Evolutionary conservation across 2,888 invertebrate genomes (phyloP), one percentile per base, ranked within the genome.

Genomic region (Latheticus oryzae): DNA sequence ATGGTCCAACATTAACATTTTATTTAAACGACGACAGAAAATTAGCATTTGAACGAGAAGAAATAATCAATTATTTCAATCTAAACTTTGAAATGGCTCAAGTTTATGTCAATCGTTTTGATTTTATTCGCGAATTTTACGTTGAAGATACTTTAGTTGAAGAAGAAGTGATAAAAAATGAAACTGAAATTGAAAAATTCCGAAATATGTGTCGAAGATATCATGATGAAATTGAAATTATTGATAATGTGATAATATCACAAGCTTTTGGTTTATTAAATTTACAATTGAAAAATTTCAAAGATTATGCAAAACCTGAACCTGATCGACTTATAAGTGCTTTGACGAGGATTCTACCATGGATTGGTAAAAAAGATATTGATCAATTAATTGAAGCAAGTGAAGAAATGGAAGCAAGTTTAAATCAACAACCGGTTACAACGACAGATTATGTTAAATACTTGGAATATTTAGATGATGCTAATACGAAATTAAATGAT

Each of bases 211-310:
- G 93, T 67, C 83, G 84, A 33, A 84, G 86, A 42, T 90, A 90
- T 63, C 84, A 85, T 45, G 79, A 81, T 2, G 91, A 95, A 80
- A 83, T 89, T 69, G 83, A 84, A 1, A 81, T 82, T 37, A 84
- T 93, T 9, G 84, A 87, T 56, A 83, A 83, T 1, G 85, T 93
- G 15, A 81, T 85, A 3, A 83, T 85, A 57, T 81, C 81, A 47
- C 87, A 91, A 66, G 84, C 87, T 0, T 74, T 95, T 53, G 95
- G 95, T 0, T 73, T 95, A 37, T 75, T 94, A 19, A 83, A 87
- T 63, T 73, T 95, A 16, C 86, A 88, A 52, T 81, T 91, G 43
- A 78, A 79, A 12, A 86, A 87, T 16, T 89, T 94, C 74, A 91
- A 90, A 75, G 84, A 85, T 45, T 79, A 85, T 21, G 86, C 89